Percentiles rank a stretch among this genome's conserved stretches.
These are phyloP conservation scores for Chrysemys picta DNA, from an alignment of 2,113 vertebrate species.

Conservation along the genomic window DNA sequence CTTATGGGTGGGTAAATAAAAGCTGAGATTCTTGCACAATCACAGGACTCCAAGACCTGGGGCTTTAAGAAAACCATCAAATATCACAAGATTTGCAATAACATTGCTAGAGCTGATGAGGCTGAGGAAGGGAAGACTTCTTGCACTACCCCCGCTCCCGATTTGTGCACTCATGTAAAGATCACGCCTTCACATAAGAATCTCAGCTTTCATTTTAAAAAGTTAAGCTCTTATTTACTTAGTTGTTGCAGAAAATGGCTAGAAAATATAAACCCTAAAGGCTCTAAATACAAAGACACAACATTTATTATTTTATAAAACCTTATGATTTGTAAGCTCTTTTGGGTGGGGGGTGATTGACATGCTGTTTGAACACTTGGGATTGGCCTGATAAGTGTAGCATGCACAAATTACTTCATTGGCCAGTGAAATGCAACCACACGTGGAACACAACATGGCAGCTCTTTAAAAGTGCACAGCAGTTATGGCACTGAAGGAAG, in stretches of 20 bases:
- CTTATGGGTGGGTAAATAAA: not conserved
- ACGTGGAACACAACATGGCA: not conserved
- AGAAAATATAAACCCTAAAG: not conserved
- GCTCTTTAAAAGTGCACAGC: not conserved
- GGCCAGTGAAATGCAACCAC: conserved; percentile 1
- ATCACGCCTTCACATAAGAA: not conserved
- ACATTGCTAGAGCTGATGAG: not conserved
- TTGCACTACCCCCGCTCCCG: not conserved
- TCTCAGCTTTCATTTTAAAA: not conserved
- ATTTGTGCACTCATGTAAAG: not conserved
- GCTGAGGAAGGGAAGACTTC: not conserved
- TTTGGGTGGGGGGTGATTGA: not conserved
- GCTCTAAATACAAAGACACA: not conserved
- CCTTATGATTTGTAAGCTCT: not conserved
- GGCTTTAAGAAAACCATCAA: not conserved
- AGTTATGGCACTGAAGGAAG: not conserved
- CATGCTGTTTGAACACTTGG: not conserved
- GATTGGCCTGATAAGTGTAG: not conserved
- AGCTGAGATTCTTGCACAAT: not conserved
- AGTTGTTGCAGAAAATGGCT: not conserved
- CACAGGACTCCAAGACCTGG: not conserved
- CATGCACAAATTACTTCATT: not conserved
- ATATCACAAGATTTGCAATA: not conserved
- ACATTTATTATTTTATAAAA: not conserved
- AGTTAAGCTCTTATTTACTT: not conserved